Base-by-base conservation (phyloP, 2,113 vertebrate genomes). In the Noctilio leporinus region DNA sequence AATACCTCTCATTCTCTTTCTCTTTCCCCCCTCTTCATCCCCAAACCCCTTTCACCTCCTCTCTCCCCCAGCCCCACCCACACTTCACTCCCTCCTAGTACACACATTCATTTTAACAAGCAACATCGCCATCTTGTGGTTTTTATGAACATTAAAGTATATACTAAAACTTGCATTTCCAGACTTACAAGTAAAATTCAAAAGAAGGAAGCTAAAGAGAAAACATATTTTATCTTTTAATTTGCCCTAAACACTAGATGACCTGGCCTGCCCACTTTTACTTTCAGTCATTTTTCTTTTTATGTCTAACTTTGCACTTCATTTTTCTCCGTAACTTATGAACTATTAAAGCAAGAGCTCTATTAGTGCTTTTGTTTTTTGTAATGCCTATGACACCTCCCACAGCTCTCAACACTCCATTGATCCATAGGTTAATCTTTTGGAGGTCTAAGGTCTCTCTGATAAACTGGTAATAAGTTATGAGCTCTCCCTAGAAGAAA, bases 121-220 rank as follows among this genome's bases (percentile, higher is more conserved):
- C 95, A 96, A 96, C 59, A n/a, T 76, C 35, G 96, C 97, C 97
- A 97, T 67, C 97, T 97, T 89, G 97, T 96, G 97, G 97, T 47
- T 70, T 53, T 78, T 59, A 45, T 53, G 80, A 93, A 86, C 51
- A 95, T 12, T 65, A 20, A 20, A 87, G 40, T 84, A n/a, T 55
- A 89, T 81, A 64, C 20, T n/a, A 87, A 96, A 92, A 70, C 16
- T 57, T 53, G 6, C 2, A 67, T 69, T 88, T 88, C 33, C 26
- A 95, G 38, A 83, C 33, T 4, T 40, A 0, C 8, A 70, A 38
- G 59, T 76, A 57, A 92, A 97, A 94, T 43, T 10, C 47, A 26
- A 65, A 33, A 7, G 11, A 45, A 84, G 73, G 43, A 55, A 95
- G n/a, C 30, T 43, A 33, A 89, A 53, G 4, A 7, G 28, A 93